A percentile compares a stretch with the other conserved stretches of the same genome.
These are phyloP conservation scores for Pipistrellus kuhlii DNA, from an alignment of 2,797 vertebrate genomes.

Conservation along the genomic window DNA sequence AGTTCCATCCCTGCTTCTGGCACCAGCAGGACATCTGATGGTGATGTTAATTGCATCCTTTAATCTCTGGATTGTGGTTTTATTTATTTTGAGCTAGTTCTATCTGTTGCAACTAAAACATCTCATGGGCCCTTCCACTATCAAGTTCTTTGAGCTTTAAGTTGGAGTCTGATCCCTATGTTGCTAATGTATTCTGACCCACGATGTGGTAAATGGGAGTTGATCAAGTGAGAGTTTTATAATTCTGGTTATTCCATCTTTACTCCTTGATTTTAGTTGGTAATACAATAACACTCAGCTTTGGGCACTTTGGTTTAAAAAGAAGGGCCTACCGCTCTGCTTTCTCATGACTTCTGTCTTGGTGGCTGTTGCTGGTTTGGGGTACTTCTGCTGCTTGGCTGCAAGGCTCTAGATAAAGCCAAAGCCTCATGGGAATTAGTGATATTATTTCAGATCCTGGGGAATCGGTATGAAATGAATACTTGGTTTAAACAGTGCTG, in stretches of 20 bases:
- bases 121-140: background rate
- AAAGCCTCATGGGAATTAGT: background rate
- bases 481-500: background rate
- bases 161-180: background rate
- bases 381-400: background rate
- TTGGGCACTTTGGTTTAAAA: background rate
- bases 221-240: background rate
- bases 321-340: background rate
- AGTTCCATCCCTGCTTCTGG: background rate
- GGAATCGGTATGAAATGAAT: background rate
- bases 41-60: background rate
- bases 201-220: background rate
- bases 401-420: background rate
- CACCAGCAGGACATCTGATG: background rate
- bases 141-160: background rate
- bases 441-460: background rate
- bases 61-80: background rate
- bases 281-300: background rate
- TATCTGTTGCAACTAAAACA: background rate
- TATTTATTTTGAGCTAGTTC: background rate
- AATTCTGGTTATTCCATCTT: background rate
- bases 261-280: background rate
- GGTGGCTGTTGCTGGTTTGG: background rate
- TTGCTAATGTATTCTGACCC: background rate
- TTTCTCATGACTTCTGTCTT: rapidly evolving